Percentiles rank a stretch among this genome's conserved stretches.
Conservation (phyloP, 2,888 invertebrate species). For the Gandaritis pyraliata region DNA sequence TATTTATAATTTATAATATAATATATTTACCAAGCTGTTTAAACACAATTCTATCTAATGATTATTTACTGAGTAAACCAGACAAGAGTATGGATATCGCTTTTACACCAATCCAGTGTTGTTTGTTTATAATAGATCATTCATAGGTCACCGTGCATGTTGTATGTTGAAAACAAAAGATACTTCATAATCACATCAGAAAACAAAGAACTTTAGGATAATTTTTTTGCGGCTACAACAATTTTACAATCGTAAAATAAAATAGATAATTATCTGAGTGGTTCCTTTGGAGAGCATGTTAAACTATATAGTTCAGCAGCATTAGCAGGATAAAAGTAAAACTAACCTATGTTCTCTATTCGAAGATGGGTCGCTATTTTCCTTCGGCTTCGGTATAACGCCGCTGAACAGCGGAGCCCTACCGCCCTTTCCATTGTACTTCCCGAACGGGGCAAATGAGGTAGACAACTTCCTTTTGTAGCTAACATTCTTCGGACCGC, state of each 20-base stretch:
- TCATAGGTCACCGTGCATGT: conserved; percentile 7
- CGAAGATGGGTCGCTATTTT: conserved; percentile 60
- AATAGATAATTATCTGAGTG: no score
- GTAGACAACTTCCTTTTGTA: conserved; percentile 65
- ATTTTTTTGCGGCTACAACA: no score
- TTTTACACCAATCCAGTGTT: conserved; percentile 9
- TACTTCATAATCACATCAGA: neutral
- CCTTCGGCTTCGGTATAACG: conserved; percentile 65
- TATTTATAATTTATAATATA: neutral
- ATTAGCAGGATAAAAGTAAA: neutral
- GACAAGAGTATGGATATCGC: no score
- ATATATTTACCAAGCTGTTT: conserved; percentile 12
- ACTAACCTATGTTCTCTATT: conserved; percentile 69
- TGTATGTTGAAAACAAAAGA: conserved; percentile 9
- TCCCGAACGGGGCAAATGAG: conserved; percentile 73
- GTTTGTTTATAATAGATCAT: neutral
- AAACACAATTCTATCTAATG: conserved; percentile 7
- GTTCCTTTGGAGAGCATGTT: no score
- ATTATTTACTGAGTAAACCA: conserved; percentile 19
- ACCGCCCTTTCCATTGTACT: conserved; percentile 56
- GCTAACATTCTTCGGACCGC: conserved; percentile 64
- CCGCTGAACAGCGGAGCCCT: conserved; percentile 68
- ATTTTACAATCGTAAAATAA: no score
- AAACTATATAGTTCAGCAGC: neutral
- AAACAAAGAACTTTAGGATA: no score